Percentiles rank a stretch among this genome's conserved stretches.
These are phyloP conservation scores for Cheirogaleus medius DNA, from an alignment of 2,113 vertebrate genomes.

Conservation along the genomic window DNA sequence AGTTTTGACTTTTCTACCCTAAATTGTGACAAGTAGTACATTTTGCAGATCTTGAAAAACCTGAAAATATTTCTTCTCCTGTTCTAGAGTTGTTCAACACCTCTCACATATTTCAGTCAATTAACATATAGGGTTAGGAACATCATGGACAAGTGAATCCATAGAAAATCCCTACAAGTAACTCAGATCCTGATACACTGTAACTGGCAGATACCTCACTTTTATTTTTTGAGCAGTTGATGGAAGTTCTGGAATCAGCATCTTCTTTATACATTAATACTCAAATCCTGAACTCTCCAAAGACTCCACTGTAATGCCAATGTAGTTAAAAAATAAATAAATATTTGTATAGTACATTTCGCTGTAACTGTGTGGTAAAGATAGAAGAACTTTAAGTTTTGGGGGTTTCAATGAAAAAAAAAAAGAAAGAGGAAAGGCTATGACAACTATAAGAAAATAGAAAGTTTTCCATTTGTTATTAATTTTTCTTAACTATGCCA, in stretches of 20 bases:
- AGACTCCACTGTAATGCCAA: slow-evolving; percentile 46
- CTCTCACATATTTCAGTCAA: slow-evolving; percentile 9
- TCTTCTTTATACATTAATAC: slow-evolving; percentile 57
- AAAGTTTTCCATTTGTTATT: slow-evolving; percentile 46
- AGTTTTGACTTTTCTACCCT: slow-evolving; percentile 36
- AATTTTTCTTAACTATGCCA: slow-evolving; percentile 28
- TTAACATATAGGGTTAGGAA: neutral
- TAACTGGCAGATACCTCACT: slow-evolving; percentile 54
- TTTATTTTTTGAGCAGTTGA: slow-evolving; percentile 64
- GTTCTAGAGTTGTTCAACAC: neutral
- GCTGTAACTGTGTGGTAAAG: slow-evolving; percentile 50
- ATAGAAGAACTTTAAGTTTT: neutral
- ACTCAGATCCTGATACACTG: slow-evolving; percentile 49
- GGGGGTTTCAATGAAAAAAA: slow-evolving; percentile 9
- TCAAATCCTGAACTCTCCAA: slow-evolving; percentile 69
- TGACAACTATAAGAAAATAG: slow-evolving; percentile 48
- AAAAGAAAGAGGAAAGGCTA: slow-evolving; percentile 36
- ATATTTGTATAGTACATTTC: slow-evolving; percentile 61
- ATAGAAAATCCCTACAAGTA: slow-evolving; percentile 36
- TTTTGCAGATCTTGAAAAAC: slow-evolving; percentile 35
- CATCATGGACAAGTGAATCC: slow-evolving; percentile 30
- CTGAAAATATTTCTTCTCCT: slow-evolving; percentile 23
- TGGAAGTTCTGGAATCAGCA: slow-evolving; percentile 53
- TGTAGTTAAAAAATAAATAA: slow-evolving; percentile 52
- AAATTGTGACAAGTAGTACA: neutral